Conservation (phyloP, 2,113 vertebrate genomes). For the Leptocoma aspasia region DNA sequence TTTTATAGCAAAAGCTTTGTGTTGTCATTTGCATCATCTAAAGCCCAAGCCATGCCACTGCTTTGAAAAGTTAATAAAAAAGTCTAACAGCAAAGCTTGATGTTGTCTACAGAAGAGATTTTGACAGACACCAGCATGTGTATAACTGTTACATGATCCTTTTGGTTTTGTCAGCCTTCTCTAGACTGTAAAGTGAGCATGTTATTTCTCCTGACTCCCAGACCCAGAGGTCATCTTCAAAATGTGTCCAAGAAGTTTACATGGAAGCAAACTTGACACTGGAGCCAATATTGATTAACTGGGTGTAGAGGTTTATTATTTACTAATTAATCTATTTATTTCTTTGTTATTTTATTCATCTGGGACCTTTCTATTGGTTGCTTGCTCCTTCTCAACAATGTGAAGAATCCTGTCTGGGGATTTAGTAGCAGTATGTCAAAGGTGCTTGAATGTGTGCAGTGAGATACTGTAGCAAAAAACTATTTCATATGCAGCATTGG, state of each 20-base stretch:
- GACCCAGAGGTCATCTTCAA: constrained; percentile 73
- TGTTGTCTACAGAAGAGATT: constrained; percentile 83
- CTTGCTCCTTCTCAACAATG: constrained; percentile 14
- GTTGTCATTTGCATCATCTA: background rate
- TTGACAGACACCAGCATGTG: constrained; percentile 98
- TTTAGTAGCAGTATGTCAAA: constrained; percentile 47
- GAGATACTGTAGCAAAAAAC: constrained; percentile 9
- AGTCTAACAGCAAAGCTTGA: constrained; percentile 68
- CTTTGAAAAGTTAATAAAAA: constrained; percentile 71
- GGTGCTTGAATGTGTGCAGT: constrained; percentile 18
- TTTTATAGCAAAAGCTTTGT: constrained; percentile 16
- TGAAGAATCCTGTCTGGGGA: constrained; percentile 43
- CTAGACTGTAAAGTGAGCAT: constrained; percentile 78
- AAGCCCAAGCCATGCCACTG: constrained; percentile 13
- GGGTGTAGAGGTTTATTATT: background rate
- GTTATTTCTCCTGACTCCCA: constrained; percentile 75
- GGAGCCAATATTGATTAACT: background rate
- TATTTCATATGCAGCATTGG: background rate
- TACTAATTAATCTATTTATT: background rate
- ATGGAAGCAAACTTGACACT: background rate
- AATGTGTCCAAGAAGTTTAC: constrained; percentile 28
- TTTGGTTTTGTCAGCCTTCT: constrained; percentile 75
- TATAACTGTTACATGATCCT: constrained; percentile 84
- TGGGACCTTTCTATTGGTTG: background rate
- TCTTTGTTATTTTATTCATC: background rate